phyloP scores from a whole-genome alignment of 2,888 invertebrate genomes.

The Cerastoderma edule region DNA sequence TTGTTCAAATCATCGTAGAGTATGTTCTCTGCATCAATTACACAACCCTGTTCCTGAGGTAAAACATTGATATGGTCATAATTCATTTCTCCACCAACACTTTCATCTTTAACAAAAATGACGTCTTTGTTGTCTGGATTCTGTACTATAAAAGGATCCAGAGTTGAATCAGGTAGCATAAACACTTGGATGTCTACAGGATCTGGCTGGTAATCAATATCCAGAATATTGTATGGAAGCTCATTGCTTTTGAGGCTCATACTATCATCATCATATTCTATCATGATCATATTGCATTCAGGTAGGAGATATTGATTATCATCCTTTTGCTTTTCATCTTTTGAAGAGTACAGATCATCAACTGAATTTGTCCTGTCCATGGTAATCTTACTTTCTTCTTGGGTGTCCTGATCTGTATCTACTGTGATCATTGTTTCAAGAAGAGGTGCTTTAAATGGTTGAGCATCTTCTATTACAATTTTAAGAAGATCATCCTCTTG shows the following conservation, averaged over 20 bases:
- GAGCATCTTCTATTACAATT: constrained; percentile 54
- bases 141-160: constrained; percentile 14
- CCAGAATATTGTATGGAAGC: constrained; percentile 25
- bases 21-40: not conserved
- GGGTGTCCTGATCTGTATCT: not conserved
- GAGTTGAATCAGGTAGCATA: constrained; percentile 42
- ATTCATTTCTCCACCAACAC: not conserved
- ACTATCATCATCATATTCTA: constrained; percentile 21
- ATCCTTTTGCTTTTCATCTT: not conserved
- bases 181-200: constrained; percentile 53
- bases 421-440: constrained; percentile 49
- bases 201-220: constrained; percentile 25
- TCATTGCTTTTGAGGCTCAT: not conserved
- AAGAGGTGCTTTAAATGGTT: constrained; percentile 55
- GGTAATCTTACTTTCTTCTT: not conserved
- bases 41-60: not conserved
- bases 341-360: constrained; percentile 44
- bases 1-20: constrained; percentile 15
- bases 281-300: constrained; percentile 43
- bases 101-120: not conserved
- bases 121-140: constrained; percentile 11
- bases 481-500: constrained; percentile 44
- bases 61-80: not conserved
- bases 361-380: constrained; percentile 24
- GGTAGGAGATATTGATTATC: constrained; percentile 37